Evolutionary conservation across 2,797 vertebrate genomes (phyloP), one percentile per base, ranked within the genome.

Genomic region (Anomalospiza imberbis): DNA sequence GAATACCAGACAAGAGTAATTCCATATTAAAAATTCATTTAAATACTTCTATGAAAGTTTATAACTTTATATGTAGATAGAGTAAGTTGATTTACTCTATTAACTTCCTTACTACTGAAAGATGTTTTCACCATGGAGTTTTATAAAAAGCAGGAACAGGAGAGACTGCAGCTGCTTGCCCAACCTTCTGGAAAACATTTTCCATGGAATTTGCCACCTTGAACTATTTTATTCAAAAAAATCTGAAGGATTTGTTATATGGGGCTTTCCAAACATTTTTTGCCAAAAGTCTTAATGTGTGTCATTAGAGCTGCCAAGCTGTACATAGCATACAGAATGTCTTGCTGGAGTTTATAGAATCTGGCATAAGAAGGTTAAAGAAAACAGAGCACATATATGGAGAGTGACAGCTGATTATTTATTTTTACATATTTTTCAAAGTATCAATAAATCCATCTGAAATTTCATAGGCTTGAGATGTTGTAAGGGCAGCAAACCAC

Each of bases 61-160:
- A 44, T 77, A 93, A 94, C 57, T 95, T 51, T 87, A 94, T 93
- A 96, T 87, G 70, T 74, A 94, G 94, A 94, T 87, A 93, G 91
- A 96, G 91, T 97, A 88, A 91, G 94, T 94, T 96, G 93, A 97
- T 96, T 97, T 94, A 88, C 29, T 92, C 4, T 74, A 96, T 97
- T 97, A 96, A 96, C 83, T 96, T 97, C 32, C 29, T 95, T 54
- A 75, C 80, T 89, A 93, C 81, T 87, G 57, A 95, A 76, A 95
- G 84, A 85, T 71, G 65, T 88, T 93, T 96, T 93, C 84, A 85
- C 73, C 86, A 74, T 40, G 28, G 74, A 62, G 38, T 93, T 94
- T 91, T 42, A 28, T 14, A 67, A 7, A 62, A 38, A 51, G 47
- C 61, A 54, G 36, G 58, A 65, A 10, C 38, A 77, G 47, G 67